Base-by-base conservation (phyloP, 2,113 vertebrate genomes). In the Crocuta crocuta region DNA sequence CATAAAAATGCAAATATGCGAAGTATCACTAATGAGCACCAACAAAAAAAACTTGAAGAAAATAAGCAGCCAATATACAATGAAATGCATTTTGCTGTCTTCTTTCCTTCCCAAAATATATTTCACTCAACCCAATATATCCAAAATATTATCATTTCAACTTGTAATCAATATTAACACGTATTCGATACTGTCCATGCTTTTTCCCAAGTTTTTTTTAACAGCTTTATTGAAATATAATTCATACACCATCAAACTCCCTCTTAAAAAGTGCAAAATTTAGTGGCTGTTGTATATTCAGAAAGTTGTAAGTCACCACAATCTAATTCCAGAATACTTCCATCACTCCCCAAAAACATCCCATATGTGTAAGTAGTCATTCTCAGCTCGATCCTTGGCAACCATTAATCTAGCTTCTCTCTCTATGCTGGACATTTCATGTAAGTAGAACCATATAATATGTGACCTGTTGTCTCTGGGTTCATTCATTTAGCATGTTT, bases 1-100 rank as follows among this genome's bases (percentile, higher is more conserved):
- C 50, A 89, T 55, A 84, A 82, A 90, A 95, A 83, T 79, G 80
- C 61, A 95, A 87, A 89, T 48, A 82, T 58, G 45, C 33, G 82
- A 97, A 81, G 35, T 43, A 86, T 92, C 24, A 82, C 9, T 82
- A 97, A 74, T 76, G 13, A 86, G 7, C 73, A 87, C 13, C 61
- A 63, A 71, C 39, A 45, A 83, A 89, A 55, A 63, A 68, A 89
- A 80, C n/a, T 26, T 76, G 15, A 12, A 90, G 66, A 68, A 89
- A 95, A 86, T 48, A 88, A 86, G 31, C 35, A 78, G 50, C n/a
- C 76, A 81, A 70, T 71, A 83, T n/a, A 31, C 70, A 61, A 81
- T 28, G 31, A 12, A 73, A 80, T 74, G 21, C 2, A 84, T 55
- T 82, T 93, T 74, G 16, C 31, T 92, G 7, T 74, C 33, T 91